These are phyloP conservation scores for Sinopyrophorus schimmeli DNA, from an alignment of 2,888 invertebrate genomes.

Conservation along the genomic window DNA sequence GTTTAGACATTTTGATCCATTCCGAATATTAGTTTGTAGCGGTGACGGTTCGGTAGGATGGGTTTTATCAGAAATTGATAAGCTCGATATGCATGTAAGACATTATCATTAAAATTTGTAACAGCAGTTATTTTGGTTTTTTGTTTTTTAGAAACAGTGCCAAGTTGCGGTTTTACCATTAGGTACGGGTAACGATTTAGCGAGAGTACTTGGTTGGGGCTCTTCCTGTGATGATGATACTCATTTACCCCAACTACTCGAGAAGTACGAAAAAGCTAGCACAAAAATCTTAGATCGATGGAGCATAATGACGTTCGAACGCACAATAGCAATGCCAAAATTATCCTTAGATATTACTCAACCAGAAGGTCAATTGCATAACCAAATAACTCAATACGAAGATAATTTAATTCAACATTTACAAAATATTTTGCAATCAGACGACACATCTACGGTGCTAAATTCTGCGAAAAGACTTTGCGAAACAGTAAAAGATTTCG, in stretches of 20 bases:
- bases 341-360: slow-evolving; percentile 53
- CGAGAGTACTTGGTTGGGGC: slow-evolving; percentile 95
- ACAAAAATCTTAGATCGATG: slow-evolving; percentile 97
- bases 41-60: slow-evolving; percentile 98
- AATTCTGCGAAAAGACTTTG: slow-evolving; percentile 70
- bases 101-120: slow-evolving; percentile 1
- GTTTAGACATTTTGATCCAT: slow-evolving; percentile 94
- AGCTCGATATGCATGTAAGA: slow-evolving; percentile 92
- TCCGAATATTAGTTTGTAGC: slow-evolving; percentile 94
- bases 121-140: not conserved
- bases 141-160: slow-evolving; percentile 74
- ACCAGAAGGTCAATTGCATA: slow-evolving; percentile 56
- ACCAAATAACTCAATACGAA: slow-evolving; percentile 71
- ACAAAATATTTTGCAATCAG: slow-evolving; percentile 83
- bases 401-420: slow-evolving; percentile 78
- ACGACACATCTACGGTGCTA: slow-evolving; percentile 72
- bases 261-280: slow-evolving; percentile 94
- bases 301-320: slow-evolving; percentile 94
- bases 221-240: slow-evolving; percentile 95
- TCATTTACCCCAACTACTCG: slow-evolving; percentile 86
- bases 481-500: slow-evolving; percentile 78
- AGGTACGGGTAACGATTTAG: slow-evolving; percentile 96
- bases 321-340: slow-evolving; percentile 66
- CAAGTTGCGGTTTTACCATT: slow-evolving; percentile 94
- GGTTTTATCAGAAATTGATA: slow-evolving; percentile 96